These are phyloP conservation scores for Dicerorhinus sumatrensis DNA, from an alignment of 2,113 vertebrate genomes.

Conservation along the genomic window DNA sequence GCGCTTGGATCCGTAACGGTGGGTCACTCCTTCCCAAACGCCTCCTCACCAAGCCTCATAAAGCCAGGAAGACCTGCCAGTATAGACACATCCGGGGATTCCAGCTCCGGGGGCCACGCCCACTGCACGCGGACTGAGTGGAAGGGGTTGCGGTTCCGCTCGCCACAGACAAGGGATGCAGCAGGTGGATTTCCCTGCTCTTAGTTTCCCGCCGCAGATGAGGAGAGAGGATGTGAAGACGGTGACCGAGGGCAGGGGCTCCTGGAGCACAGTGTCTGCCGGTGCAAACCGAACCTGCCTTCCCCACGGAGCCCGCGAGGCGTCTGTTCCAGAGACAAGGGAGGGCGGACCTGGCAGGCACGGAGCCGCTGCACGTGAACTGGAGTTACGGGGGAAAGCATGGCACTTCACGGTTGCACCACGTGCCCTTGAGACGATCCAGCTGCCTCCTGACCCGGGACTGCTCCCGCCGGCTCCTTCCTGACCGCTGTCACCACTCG, in stretches of 20 bases:
- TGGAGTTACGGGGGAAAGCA: rapidly evolving
- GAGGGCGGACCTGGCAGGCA: not conserved
- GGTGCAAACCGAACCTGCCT: not conserved
- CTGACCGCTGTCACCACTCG: not conserved
- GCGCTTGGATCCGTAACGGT: not conserved
- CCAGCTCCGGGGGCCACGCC: not conserved
- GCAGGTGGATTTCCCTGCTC: not conserved
- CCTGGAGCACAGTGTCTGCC: too few relatives aligned
- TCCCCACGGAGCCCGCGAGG: not conserved
- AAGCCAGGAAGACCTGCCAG: not conserved
- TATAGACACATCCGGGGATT: too few relatives aligned
- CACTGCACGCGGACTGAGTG: rapidly evolving
- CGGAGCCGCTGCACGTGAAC: rapidly evolving
- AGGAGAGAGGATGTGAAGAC: not conserved
- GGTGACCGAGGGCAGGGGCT: not conserved
- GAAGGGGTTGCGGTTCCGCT: not conserved
- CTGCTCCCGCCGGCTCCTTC: too few relatives aligned
- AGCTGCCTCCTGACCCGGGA: not conserved
- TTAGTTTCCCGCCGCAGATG: not conserved
- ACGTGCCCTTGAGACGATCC: rapidly evolving
- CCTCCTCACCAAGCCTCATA: not conserved
- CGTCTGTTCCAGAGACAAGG: not conserved
- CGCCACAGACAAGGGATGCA: not conserved
- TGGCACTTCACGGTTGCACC: rapidly evolving
- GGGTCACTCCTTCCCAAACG: not conserved